Conservation (phyloP, 2,888 invertebrate species). For the Trachelus tabidus region DNA sequence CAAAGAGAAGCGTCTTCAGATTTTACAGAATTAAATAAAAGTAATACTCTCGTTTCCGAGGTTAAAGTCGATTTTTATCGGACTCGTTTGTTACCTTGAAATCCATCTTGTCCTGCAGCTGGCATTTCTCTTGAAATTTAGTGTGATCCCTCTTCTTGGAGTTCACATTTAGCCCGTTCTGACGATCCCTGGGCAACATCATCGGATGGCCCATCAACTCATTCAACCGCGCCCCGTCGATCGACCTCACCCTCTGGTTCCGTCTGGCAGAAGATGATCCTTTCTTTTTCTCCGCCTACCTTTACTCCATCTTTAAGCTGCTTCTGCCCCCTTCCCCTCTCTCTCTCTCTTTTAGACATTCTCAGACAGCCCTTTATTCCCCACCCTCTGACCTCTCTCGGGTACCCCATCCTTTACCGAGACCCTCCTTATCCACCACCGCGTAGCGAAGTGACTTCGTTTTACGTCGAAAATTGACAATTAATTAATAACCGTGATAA, state of each 20-base stretch:
- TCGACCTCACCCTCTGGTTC: constrained; percentile 16
- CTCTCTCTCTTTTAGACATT: constrained; percentile 26
- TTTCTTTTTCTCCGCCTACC: background rate
- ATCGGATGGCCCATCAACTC: constrained; percentile 25
- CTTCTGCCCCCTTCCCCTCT: constrained; percentile 2
- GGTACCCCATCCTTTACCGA: constrained; percentile 18
- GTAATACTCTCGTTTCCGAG: background rate
- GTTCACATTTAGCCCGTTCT: background rate
- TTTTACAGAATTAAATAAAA: background rate
- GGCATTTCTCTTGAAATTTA: constrained; percentile 33
- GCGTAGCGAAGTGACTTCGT: constrained; percentile 22
- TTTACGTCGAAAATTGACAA: constrained; percentile 3
- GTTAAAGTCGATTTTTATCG: background rate
- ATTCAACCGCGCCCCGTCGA: constrained; percentile 26
- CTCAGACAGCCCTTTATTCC: constrained; percentile 8
- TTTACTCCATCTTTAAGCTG: background rate
- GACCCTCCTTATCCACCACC: constrained; percentile 23
- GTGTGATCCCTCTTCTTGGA: constrained; percentile 22
- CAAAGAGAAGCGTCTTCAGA: background rate
- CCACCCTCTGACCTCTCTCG: constrained; percentile 12
- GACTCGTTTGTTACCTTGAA: background rate
- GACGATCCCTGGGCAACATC: constrained; percentile 17
- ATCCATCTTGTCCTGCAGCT: constrained; percentile 18
- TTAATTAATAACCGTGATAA: constrained; percentile 2
- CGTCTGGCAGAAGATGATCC: background rate